phyloP scores from a whole-genome alignment of 2,888 invertebrate genomes.

The Caenorhabditis sp. region DNA sequence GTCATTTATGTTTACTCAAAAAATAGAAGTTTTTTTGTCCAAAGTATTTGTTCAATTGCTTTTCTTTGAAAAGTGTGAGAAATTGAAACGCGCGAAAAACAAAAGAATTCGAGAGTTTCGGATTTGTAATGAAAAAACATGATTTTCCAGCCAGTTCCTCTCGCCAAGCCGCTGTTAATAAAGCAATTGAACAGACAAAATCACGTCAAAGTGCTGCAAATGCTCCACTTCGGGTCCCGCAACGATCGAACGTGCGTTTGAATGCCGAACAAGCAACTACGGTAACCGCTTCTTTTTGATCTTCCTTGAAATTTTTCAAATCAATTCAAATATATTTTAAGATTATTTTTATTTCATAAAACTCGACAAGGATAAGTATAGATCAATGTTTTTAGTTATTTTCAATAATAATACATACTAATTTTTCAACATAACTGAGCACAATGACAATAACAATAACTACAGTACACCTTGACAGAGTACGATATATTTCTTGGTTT shows the following conservation, averaged over 20 bases:
- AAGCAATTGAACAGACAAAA: conserved; percentile 57
- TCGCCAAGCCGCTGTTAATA: conserved; percentile 51
- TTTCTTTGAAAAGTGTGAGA: neutral
- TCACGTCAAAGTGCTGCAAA: conserved; percentile 42
- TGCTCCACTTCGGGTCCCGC: conserved; percentile 37
- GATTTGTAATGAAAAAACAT: neutral
- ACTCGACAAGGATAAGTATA: conserved; percentile 11
- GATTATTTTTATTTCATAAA: conserved; percentile 15
- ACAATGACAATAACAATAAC: conserved; percentile 5
- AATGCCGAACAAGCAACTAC: conserved; percentile 44
- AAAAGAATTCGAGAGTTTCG: neutral
- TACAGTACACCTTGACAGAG: too few species aligned
- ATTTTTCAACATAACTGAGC: conserved; percentile 19
- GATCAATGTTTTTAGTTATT: too few species aligned
- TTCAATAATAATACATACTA: neutral
- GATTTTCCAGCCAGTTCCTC: conserved; percentile 13
- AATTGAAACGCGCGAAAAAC: neutral
- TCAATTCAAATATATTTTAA: conserved; percentile 6
- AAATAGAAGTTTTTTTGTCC: neutral
- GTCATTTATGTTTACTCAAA: neutral
- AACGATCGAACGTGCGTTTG: conserved; percentile 49
- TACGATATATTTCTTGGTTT: too few species aligned
- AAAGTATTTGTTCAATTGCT: neutral
- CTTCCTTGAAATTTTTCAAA: conserved; percentile 17
- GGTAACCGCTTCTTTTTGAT: conserved; percentile 34